Base-by-base conservation (phyloP, 1,140 invertebrate species). In the Leucophenga varia region DNA sequence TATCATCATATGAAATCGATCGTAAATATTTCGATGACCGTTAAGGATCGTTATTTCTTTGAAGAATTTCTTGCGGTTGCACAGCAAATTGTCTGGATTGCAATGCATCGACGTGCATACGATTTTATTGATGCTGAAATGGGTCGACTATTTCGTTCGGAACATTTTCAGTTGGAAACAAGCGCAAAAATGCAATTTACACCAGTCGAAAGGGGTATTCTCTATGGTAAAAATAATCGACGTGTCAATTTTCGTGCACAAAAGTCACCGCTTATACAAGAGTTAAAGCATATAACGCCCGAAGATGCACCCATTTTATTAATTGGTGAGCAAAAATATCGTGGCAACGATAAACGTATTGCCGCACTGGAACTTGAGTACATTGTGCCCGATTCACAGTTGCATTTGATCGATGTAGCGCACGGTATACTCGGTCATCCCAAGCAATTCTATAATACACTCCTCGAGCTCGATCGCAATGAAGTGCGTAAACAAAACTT, bases 271-370 rank as follows among this genome's bases (percentile, higher is more conserved):
- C 40, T 74, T 1, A 57, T 71, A 5, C 57, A 64, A 37, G 70
- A 74, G 20, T 25, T 74, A 10, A 19, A 35, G 16, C 53, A 63
- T 43, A 49, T 74, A 7, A 3, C 38, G 2, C 53, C 53, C 1
- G 58, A 68, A 31, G 60, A 74, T 47, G 21, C 60, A 28, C 64
- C 65, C 9, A 60, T 74, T 16, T 35, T 74, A 39, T 73, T 71
- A 67, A 69, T 73, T 18, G 71, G 71, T 0, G 61, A 73, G 7
- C 56, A 61, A 2, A 73, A 73, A 30, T 74, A 74, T 50, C 64
- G 64, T 0, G 71, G 71, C 13, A 68, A 51, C 5, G 61, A 74
- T 43, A 16, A 18, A 3, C 54, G 68, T 12, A 67, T 74, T 14
- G 38, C 19, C 1, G 44, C 61, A 30, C 52, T 74, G 1, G 71